Evolutionary conservation across 53 echinoderm and acorn worm genomes (phyloP).

Genomic region (Echinometra lucunter): DNA sequence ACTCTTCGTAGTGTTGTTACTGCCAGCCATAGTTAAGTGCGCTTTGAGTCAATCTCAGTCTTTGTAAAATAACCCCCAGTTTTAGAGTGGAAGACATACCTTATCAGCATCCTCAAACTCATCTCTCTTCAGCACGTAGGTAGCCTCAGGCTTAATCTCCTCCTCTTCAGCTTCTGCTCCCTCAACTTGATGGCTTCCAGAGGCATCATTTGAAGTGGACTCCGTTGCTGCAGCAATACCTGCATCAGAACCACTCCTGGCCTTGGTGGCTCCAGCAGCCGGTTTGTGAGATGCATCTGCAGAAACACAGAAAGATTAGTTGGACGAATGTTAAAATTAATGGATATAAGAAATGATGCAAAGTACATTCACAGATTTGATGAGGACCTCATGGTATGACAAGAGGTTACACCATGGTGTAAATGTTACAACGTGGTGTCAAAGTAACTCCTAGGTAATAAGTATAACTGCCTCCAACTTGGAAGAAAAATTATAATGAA

Average conservation of each 20-base stretch:
- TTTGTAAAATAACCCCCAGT: too few species aligned
- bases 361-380: too few species aligned
- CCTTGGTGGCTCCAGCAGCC: neutral
- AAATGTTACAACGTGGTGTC: too few species aligned
- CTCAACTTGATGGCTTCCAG: neutral
- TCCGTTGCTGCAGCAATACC: conserved; percentile 2
- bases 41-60: too few species aligned
- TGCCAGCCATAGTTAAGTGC: too few species aligned
- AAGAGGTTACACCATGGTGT: too few species aligned
- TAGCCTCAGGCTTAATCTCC: conserved; percentile 63
- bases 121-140: conserved; percentile 84
- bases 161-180: conserved; percentile 55
- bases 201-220: conserved; percentile 9
- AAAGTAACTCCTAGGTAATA: neutral
- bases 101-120: conserved; percentile 68
- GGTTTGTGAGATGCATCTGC: conserved; percentile 3
- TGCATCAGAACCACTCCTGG: conserved; percentile 10
- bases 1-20: too few species aligned
- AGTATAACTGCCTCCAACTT: neutral
- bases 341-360: too few species aligned
- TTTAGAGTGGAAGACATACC: neutral
- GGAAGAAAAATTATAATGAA: neutral
- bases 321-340: neutral
- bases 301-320: neutral
- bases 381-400: too few species aligned